Conservation (phyloP, 2,797 vertebrate genomes). For the Heterohyrax brucei region DNA sequence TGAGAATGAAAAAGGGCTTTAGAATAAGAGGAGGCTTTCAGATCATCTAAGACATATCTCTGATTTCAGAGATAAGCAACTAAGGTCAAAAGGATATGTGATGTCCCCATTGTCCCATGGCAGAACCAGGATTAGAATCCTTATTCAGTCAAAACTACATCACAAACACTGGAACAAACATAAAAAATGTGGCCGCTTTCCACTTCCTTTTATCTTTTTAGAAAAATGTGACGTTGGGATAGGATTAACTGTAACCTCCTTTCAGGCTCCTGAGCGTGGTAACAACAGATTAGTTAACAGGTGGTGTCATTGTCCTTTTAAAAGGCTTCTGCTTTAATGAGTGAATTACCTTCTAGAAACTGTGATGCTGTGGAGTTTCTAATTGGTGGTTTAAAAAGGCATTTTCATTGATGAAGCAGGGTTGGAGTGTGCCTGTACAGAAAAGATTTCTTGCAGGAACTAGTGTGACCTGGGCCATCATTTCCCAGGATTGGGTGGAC, state of each 20-base stretch:
- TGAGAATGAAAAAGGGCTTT: not conserved
- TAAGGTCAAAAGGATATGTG: not conserved
- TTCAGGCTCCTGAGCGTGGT: not conserved
- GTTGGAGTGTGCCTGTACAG: not conserved
- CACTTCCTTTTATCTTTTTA: not conserved
- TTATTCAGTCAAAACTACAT: rapidly evolving
- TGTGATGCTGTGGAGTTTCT: not conserved
- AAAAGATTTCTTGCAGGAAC: not conserved
- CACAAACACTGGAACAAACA: not conserved
- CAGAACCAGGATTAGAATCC: not conserved
- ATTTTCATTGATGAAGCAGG: not conserved
- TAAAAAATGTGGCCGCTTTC: not conserved
- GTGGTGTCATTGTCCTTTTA: not conserved
- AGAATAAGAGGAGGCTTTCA: not conserved
- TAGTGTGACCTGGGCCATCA: not conserved
- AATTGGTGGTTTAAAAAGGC: not conserved
- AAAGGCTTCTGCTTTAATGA: not conserved
- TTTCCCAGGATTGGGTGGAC: not conserved
- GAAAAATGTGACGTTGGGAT: not conserved
- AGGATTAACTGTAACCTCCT: not conserved
- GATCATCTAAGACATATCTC: rapidly evolving
- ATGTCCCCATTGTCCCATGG: rapidly evolving
- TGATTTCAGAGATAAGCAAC: not conserved
- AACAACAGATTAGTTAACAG: not conserved
- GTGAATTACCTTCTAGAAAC: not conserved